phyloP scores from a whole-genome alignment of 2,888 invertebrate species.

The Willowsia nigromaculata region DNA sequence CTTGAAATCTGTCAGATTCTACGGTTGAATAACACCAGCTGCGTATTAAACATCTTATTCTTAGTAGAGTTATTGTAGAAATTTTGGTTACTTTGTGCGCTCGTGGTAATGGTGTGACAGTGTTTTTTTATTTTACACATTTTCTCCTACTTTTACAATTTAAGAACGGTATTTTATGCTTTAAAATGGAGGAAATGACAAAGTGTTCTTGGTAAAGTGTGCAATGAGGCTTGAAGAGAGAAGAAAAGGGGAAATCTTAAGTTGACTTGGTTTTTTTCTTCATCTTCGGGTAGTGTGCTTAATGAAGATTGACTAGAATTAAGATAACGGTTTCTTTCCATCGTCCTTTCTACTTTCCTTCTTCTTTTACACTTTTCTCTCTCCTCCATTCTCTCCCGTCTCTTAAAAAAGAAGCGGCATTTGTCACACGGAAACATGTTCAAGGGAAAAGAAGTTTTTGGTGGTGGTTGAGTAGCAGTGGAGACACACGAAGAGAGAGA shows the following conservation, averaged over 20 bases:
- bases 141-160: neutral
- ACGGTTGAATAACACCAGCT: no score
- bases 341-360: slow-evolving; percentile 47
- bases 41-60: no score
- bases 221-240: slow-evolving; percentile 71
- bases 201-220: slow-evolving; percentile 73
- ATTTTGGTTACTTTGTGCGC: neutral
- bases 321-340: slow-evolving; percentile 67
- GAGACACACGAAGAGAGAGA: slow-evolving; percentile 22
- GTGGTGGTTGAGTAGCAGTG: neutral
- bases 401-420: neutral
- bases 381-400: slow-evolving; percentile 43
- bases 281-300: slow-evolving; percentile 46
- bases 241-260: slow-evolving; percentile 64
- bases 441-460: neutral
- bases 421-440: slow-evolving; percentile 6
- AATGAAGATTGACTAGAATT: slow-evolving; percentile 76
- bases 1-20: no score
- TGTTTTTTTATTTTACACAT: neutral
- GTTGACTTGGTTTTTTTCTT: slow-evolving; percentile 51
- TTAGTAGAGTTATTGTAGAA: no score
- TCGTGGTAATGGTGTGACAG: neutral
- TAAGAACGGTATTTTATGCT: slow-evolving; percentile 51
- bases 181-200: slow-evolving; percentile 69
- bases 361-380: slow-evolving; percentile 19